These are phyloP conservation scores for Bacillus rossius DNA, from an alignment of 1,140 invertebrate species.

Conservation along the genomic window DNA sequence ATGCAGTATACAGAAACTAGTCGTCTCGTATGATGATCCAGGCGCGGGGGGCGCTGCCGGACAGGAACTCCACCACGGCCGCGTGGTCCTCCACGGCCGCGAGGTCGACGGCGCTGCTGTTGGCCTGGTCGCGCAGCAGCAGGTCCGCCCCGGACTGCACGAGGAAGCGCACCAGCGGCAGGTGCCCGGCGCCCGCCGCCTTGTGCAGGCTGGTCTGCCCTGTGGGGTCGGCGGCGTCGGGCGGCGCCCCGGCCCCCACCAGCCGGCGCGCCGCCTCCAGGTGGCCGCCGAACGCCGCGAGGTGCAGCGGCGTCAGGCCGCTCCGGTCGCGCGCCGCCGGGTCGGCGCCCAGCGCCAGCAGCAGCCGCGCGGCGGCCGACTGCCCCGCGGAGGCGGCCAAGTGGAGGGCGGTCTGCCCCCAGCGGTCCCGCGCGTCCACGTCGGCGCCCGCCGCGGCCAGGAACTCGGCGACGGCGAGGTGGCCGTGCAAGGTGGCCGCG, in stretches of 20 bases:
- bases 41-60: too few relatives aligned
- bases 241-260: not conserved
- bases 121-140: too few relatives aligned
- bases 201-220: too few relatives aligned
- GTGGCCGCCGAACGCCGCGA: constrained; percentile 66
- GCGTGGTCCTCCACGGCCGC: too few relatives aligned
- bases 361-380: constrained; percentile 38
- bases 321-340: constrained; percentile 15
- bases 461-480: constrained; percentile 56
- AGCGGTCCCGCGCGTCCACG: constrained; percentile 59
- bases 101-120: too few relatives aligned
- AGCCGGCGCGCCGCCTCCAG: constrained; percentile 59
- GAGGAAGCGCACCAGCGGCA: too few relatives aligned
- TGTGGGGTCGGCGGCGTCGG: too few relatives aligned
- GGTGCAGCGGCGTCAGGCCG: constrained; percentile 63
- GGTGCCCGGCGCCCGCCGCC: too few relatives aligned
- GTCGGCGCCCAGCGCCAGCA: constrained; percentile 18
- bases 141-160: too few relatives aligned
- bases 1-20: too few relatives aligned
- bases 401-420: constrained; percentile 57
- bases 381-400: constrained; percentile 16
- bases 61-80: too few relatives aligned
- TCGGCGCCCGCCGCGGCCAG: constrained; percentile 64
- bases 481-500: constrained; percentile 66
- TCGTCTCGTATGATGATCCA: too few relatives aligned